These are phyloP conservation scores for Sabellastarte sp. DNA, from an alignment of 2,888 invertebrate species.

Conservation along the genomic window DNA sequence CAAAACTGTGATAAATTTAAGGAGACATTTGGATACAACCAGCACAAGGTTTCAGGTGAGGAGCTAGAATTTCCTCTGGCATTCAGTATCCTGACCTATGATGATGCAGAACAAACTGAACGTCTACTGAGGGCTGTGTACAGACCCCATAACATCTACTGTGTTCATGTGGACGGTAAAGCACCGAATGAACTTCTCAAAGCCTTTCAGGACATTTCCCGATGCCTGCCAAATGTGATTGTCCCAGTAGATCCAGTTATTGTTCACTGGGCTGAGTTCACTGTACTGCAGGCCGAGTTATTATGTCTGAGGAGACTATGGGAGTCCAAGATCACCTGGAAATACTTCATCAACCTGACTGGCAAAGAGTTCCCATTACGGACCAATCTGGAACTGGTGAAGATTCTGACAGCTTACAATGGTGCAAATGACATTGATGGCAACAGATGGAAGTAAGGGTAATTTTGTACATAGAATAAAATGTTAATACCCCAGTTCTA, in stretches of 20 bases:
- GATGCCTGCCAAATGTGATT: conserved; percentile 43
- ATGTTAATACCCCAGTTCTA: no score
- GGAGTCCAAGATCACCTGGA: conserved; percentile 15
- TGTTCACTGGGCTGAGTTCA: conserved; percentile 31
- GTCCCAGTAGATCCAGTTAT: conserved; percentile 32
- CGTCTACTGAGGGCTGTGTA: conserved; percentile 47
- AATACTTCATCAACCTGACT: conserved; percentile 29
- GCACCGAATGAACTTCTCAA: conserved; percentile 27
- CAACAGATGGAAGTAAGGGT: conserved; percentile 14
- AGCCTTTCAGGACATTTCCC: conserved; percentile 28
- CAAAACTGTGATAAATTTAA: neutral
- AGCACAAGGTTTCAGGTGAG: conserved; percentile 25
- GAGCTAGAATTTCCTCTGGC: conserved; percentile 39
- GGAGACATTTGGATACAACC: conserved; percentile 8
- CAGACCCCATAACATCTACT: conserved; percentile 51
- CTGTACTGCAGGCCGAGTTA: conserved; percentile 27
- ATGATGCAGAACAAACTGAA: conserved; percentile 38
- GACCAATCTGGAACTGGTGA: conserved; percentile 29
- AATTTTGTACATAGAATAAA: no score
- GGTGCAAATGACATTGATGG: conserved; percentile 32
- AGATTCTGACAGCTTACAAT: conserved; percentile 25
- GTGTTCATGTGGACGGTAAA: conserved; percentile 52
- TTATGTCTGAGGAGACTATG: conserved; percentile 24
- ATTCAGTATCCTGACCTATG: conserved; percentile 41
- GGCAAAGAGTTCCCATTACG: conserved; percentile 29